phyloP scores from a whole-genome alignment of 1,140 invertebrate genomes.

The Hycleus phaleratus region DNA sequence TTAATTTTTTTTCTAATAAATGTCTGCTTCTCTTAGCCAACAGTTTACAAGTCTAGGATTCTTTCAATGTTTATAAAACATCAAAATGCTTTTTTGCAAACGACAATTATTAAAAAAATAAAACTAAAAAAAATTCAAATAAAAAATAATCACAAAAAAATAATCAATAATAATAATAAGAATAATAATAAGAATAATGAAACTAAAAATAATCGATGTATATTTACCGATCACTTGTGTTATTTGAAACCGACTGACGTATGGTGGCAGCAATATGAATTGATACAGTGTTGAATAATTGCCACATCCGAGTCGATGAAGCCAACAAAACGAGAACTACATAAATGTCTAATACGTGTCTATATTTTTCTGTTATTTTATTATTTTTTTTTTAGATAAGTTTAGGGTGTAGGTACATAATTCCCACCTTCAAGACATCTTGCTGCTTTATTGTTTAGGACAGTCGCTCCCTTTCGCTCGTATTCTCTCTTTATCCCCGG shows the following conservation, averaged over 20 bases:
- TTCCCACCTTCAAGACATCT: constrained; percentile 23
- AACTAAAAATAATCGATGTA: constrained; percentile 5
- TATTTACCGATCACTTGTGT: constrained; percentile 25
- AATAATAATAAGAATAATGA: too few species aligned
- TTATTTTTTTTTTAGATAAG: constrained; percentile 6
- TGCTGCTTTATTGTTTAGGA: constrained; percentile 22
- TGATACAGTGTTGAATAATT: constrained; percentile 22
- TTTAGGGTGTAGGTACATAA: constrained; percentile 18
- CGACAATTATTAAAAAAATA: constrained; percentile 17
- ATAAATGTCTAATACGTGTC: constrained; percentile 17
- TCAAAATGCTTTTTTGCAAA: constrained; percentile 29
- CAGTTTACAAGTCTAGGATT: constrained; percentile 33
- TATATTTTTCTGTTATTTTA: background rate
- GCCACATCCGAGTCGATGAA: constrained; percentile 12
- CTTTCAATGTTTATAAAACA: constrained; percentile 29
- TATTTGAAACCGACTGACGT: constrained; percentile 13
- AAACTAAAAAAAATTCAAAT: background rate
- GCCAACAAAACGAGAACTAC: background rate
- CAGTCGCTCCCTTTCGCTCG: constrained; percentile 16
- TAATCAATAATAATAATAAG: too few species aligned
- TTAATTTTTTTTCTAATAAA: constrained; percentile 28
- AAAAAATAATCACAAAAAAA: background rate
- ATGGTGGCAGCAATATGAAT: constrained; percentile 24
- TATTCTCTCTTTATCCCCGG: background rate
- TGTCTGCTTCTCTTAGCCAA: constrained; percentile 36